Percentiles rank a stretch among this genome's conserved stretches.
Conservation (phyloP, 2,888 invertebrate genomes). For the Dusona sp. region DNA sequence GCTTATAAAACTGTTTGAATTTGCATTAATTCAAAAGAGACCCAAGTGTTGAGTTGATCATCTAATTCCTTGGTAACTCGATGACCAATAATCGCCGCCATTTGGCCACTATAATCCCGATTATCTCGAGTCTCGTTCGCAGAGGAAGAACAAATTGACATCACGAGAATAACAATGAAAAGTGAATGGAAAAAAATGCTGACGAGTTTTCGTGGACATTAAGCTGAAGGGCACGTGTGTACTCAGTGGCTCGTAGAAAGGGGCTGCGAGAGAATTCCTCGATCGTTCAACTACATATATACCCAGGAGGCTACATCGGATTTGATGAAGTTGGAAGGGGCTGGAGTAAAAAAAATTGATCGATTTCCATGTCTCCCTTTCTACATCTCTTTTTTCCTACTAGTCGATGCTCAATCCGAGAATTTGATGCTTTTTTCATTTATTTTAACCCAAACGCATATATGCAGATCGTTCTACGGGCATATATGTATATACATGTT, state of each 20-base stretch:
- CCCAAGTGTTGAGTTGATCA: not conserved
- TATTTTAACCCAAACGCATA: not conserved
- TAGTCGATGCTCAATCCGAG: not conserved
- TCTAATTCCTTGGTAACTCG: not conserved
- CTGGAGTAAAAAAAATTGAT: conserved; percentile 1
- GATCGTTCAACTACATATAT: not conserved
- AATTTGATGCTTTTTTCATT: conserved; percentile 3
- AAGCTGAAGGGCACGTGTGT: conserved; percentile 47
- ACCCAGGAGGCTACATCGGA: not conserved
- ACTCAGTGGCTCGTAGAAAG: conserved; percentile 54
- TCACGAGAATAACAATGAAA: not conserved
- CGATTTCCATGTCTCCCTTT: conserved; percentile 3
- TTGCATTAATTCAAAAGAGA: not conserved
- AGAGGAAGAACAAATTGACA: conserved; percentile 6
- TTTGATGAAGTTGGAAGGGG: conserved; percentile 4
- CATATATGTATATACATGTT: not conserved
- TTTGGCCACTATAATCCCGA: not conserved
- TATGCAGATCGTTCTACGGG: not conserved
- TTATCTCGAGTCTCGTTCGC: not conserved
- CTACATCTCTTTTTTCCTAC: not conserved
- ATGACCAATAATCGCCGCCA: not conserved
- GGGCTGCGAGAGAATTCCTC: conserved; percentile 38
- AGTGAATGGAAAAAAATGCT: conserved; percentile 48
- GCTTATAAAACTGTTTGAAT: not conserved
- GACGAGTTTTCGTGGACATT: conserved; percentile 47